Conservation (phyloP, 2,888 invertebrate genomes). For the Helobdella robusta region DNA sequence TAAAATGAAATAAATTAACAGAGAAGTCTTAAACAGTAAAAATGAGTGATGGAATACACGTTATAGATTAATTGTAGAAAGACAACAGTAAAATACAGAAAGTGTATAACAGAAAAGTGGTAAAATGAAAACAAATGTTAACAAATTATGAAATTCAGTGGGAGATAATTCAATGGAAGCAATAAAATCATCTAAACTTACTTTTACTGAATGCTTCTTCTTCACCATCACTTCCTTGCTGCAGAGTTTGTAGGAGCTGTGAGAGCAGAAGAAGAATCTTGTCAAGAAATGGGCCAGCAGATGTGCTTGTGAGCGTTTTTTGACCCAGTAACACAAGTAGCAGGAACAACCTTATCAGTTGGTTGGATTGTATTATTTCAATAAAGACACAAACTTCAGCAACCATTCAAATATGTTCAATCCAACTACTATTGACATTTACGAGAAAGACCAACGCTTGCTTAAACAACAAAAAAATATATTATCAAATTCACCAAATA, state of each 20-base stretch:
- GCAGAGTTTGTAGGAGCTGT: constrained; percentile 47
- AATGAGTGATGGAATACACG: too few relatives aligned
- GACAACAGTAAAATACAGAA: too few relatives aligned
- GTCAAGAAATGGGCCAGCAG: constrained; percentile 43
- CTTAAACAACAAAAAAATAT: too few relatives aligned
- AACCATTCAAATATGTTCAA: background rate
- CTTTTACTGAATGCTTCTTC: background rate
- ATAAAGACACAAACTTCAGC: background rate
- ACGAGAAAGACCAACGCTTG: too few relatives aligned
- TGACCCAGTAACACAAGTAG: constrained; percentile 76
- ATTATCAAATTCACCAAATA: constrained; percentile 5
- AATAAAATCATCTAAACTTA: background rate
- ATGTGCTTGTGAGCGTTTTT: constrained; percentile 57
- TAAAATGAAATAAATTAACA: too few relatives aligned
- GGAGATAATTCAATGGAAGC: too few relatives aligned
- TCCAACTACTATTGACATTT: too few relatives aligned
- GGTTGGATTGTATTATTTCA: background rate
- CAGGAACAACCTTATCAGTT: constrained; percentile 62
- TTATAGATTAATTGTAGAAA: too few relatives aligned
- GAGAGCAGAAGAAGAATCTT: constrained; percentile 49
- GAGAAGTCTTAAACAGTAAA: too few relatives aligned
- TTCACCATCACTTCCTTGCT: background rate
- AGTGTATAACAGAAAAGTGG: constrained; percentile 3
- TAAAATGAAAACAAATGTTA: background rate
- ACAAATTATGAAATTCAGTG: background rate